Percentiles rank a stretch among this genome's conserved stretches.
phyloP scores from a whole-genome alignment of 2,113 vertebrate genomes.

The Ammodytes marinus region DNA sequence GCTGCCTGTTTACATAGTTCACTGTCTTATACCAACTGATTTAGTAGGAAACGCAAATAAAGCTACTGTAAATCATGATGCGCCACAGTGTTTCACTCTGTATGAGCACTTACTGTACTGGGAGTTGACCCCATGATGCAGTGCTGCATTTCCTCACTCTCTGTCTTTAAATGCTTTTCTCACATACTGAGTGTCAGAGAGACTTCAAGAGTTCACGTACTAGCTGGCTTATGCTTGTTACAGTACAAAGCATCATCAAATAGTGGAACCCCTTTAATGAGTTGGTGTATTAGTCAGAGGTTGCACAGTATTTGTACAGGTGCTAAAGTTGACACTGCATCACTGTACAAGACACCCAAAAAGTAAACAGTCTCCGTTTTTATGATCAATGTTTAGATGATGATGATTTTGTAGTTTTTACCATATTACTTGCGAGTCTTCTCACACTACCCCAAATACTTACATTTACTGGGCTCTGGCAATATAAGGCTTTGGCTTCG shows the following conservation, averaged over 20 bases:
- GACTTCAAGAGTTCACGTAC: conserved; percentile 32
- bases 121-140: conserved; percentile 21
- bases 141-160: conserved; percentile 6
- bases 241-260: not conserved
- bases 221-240: not conserved
- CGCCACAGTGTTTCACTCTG: conserved; percentile 12
- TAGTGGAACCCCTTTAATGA: not conserved
- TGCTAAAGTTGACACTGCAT: not conserved
- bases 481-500: not conserved
- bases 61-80: not conserved
- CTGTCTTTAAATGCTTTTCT: conserved; percentile 10
- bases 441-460: not conserved
- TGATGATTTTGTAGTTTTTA: not conserved
- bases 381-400: not conserved
- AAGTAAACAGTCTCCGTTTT: conserved; percentile 5
- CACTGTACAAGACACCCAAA: not conserved
- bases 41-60: conserved; percentile 8
- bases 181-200: conserved; percentile 19
- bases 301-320: not conserved
- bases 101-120: conserved; percentile 25
- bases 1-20: not conserved
- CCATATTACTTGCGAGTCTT: not conserved
- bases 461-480: not conserved
- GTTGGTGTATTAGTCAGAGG: not conserved
- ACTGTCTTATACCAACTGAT: not conserved